Base-by-base conservation (phyloP, 35 echinoderm and acorn worm species). In the Ophiothrix spiculata region DNA sequence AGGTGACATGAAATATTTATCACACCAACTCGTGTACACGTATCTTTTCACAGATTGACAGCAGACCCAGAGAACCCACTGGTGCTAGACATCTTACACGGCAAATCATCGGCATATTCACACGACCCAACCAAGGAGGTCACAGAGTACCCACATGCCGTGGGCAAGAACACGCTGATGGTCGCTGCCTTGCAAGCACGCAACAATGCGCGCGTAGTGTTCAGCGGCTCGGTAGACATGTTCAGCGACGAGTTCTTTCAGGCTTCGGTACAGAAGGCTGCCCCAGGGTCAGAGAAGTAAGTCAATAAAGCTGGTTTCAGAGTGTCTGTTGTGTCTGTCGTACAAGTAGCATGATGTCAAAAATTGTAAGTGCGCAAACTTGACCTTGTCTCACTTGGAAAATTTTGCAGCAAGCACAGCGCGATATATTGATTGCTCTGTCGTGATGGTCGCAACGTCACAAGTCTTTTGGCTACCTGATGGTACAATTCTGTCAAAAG, bases 161-260 rank as follows among this genome's bases (percentile, higher is more conserved):
- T 97, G 25, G 95, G 95, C 38, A 97, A 90, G 84, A 97, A 97
- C 60, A 97, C 95, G 23, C 88, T 93, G 25, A 85, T 97, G 45
- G 56, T 93, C 1, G 91, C 95, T 12, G 95, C 95, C n/a, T 88
- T 97, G 0, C 95, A 97, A 85, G 95, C 95, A 69, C 83, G 95
- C 37, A 97, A 97, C 80, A 97, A 97, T 83, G 95, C 95, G 35
- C 60, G 95, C 8, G 95, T 93, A 14, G 91, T 97, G 21, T 97
- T 97, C 88, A 90, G 86, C 37, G 95, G 95, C 73, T 97, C 95
- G 54, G 80, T 97, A 54, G 95, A 97, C 33, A 83, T 97, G 38
- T 97, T 97, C 84, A 97, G 95, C 32, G 95, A 97, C 75, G 79
- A 81, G 1, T 97, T 88, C 91, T 97, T 97, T 77, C 91, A 93